Evolutionary conservation across 2,113 vertebrate species (phyloP).

Genomic region (Pithys albifrons): DNA sequence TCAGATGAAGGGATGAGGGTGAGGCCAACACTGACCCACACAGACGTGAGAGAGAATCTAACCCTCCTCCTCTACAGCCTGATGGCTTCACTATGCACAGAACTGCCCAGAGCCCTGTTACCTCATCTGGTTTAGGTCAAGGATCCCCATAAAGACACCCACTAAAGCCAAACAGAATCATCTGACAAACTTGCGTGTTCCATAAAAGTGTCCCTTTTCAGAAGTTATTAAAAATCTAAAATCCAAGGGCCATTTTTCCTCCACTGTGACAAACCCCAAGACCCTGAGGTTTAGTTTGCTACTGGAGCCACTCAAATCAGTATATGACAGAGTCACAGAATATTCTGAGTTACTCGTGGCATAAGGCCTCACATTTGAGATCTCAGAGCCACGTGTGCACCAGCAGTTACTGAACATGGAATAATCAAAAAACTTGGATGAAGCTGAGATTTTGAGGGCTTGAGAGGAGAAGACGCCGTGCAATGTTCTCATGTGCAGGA

Average conservation of each 20-base stretch:
- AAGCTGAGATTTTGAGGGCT: not conserved
- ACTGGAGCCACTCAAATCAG: not conserved
- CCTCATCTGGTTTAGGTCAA: not conserved
- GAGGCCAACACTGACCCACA: not conserved
- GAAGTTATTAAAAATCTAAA: not conserved
- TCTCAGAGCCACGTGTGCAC: not conserved
- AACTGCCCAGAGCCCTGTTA: not conserved
- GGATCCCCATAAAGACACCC: not conserved
- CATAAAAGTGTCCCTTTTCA: not conserved
- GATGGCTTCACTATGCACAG: not conserved
- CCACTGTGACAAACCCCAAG: not conserved
- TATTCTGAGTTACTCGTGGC: not conserved
- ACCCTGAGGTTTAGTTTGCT: not conserved
- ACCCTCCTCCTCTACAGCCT: not conserved
- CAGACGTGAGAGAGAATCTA: not conserved
- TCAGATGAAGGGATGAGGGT: not conserved
- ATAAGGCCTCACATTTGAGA: accelerated
- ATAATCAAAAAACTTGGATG: accelerated
- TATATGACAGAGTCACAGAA: not conserved
- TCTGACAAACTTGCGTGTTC: not conserved
- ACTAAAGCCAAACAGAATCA: not conserved
- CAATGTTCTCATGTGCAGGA: not conserved
- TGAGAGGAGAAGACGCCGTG: not conserved
- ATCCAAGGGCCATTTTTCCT: not conserved
- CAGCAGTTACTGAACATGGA: not conserved